phyloP scores from a whole-genome alignment of 1,140 invertebrate species.

The Solenopsis fugax region DNA sequence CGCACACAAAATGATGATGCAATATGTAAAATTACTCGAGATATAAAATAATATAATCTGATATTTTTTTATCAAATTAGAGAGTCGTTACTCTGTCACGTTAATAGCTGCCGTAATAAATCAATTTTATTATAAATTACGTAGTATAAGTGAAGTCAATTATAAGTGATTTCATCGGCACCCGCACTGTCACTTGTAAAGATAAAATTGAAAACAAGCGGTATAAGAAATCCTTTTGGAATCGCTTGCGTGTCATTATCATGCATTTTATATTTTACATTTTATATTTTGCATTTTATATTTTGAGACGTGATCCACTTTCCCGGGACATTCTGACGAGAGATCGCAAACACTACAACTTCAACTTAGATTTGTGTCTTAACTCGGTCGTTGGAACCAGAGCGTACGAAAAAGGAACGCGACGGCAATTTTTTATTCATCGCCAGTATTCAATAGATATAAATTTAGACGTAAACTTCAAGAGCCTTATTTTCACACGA shows the following conservation, averaged over 20 bases:
- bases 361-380: conserved; percentile 30
- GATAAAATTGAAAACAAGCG: conserved; percentile 44
- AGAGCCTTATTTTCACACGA: neutral
- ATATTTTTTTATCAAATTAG: conserved; percentile 40
- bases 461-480: neutral
- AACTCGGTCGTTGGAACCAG: neutral
- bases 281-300: conserved; percentile 55
- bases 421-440: conserved; percentile 1
- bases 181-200: neutral
- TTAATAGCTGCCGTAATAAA: conserved; percentile 17
- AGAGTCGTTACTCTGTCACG: neutral
- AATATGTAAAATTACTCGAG: conserved; percentile 38
- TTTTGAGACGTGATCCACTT: conserved; percentile 8
- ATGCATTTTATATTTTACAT: conserved; percentile 50
- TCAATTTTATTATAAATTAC: conserved; percentile 25
- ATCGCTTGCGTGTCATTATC: conserved; percentile 47
- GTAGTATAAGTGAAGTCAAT: conserved; percentile 19
- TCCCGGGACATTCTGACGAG: conserved; percentile 4
- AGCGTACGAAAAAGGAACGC: neutral
- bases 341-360: neutral
- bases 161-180: conserved; percentile 8
- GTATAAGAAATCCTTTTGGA: conserved; percentile 18
- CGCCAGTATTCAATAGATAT: neutral
- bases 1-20: neutral
- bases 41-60: neutral